Base-by-base conservation (phyloP, 2,797 vertebrate genomes). In the Dallia pectoralis region DNA sequence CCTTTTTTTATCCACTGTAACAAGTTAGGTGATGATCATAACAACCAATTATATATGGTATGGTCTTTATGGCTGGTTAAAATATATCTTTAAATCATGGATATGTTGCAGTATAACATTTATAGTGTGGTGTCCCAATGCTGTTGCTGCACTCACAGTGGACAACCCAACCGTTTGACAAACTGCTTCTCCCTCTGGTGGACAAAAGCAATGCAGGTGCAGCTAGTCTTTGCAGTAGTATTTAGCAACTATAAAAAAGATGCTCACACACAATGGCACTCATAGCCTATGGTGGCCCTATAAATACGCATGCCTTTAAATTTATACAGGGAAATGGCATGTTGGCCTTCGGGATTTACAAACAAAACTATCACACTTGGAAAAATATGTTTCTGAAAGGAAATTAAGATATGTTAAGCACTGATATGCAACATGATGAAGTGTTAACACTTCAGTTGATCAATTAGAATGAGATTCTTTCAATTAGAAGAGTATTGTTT, bases 51-150 rank as follows among this genome's bases (percentile, higher is more conserved):
- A 1, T 63, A 63, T 14, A 63, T 63, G 29, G 18, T 19, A 44
- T 59, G 22, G 53, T 25, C n/a, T n/a, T n/a, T n/a, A 44, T 7
- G 40, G 2, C 40, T 44, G n/a, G n/a, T 40, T 40, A 40, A 40
- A 40, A 7, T 40, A 25, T 22, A 22, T 7, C 53, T 56, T 59
- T 22, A 25, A 59, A 59, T 12, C 53, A 59, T n/a, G 22, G 22
- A 59, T 12, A 59, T 27, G 83, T 76, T 73, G n/a, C 62, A 51
- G n/a, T 79, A 84, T 86, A 85, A 78, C 85, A 86, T 44, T 44
- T 44, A 44, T 44, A 14, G 90, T 89, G 84, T 89, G 85, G 86
- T 85, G 88, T 86, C 77, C 84, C 61, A 49, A 47, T 77, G 73
- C 73, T 75, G 71, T 76, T 86, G 79, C 86, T 85, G 77, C 83